Base-by-base conservation (phyloP, 2,113 vertebrate species). In the Clarias macrocephalus region DNA sequence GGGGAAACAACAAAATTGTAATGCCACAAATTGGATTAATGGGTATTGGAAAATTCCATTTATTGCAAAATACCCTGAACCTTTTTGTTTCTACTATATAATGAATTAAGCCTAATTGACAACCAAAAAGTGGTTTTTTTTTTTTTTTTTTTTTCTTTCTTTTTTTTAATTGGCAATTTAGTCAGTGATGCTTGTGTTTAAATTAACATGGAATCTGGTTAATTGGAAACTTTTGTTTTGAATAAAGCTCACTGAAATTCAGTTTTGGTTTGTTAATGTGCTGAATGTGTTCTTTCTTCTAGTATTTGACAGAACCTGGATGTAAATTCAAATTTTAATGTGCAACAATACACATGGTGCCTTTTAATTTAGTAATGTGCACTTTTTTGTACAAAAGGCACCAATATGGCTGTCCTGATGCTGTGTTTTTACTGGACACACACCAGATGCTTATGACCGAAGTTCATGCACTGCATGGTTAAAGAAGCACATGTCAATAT, bases 171-270 rank as follows among this genome's bases (percentile, higher is more conserved):
- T 95, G 94, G 94, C 92, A 88, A 33, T 85, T 91, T 65, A 92
- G 92, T 94, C 95, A 94, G 95, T 96, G 94, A 90, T 56, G 93
- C 93, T 89, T 82, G 83, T 94, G 42, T 93, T 91, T 92, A 85
- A 88, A 82, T 79, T 84, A 76, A 91, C 70, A 85, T 93, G 23
- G 91, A 91, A 92, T 92, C n/a, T 89, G 84, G 86, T 91, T 89
- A 87, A 93, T 93, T 92, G 91, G 90, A 92, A 85, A 86, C 89
- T 91, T 91, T 91, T 94, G 94, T 91, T 95, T 81, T 57, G 85
- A 90, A 96, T 95, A 96, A 96, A 96, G 93, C 94, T 95, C 95
- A 95, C 95, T 96, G 94, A 93, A 95, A 94, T 94, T 93, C 93
- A 90, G 23, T 25, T 25, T 33, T 48, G 77, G 19, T 30, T 25